Percentiles rank a stretch among this genome's conserved stretches.
Evolutionary conservation across 2,888 invertebrate genomes (phyloP).

Genomic region (Drosophila parthenogenetica): DNA sequence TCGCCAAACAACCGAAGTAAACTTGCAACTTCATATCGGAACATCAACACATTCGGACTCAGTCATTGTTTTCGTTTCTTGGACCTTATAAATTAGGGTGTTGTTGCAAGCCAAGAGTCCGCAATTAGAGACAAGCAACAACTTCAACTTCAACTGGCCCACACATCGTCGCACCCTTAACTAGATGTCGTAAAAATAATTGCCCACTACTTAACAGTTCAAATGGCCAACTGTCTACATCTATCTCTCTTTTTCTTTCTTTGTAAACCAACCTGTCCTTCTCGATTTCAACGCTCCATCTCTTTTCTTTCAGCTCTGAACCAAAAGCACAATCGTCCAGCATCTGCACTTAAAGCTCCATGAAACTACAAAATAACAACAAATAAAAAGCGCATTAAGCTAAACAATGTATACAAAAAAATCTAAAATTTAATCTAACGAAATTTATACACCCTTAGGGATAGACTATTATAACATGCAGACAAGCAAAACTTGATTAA

Average conservation of each 20-base stretch:
- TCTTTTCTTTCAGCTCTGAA: slow-evolving; percentile 31
- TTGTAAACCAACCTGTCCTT: not conserved
- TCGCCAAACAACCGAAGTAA: slow-evolving; percentile 11
- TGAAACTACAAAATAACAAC: slow-evolving; percentile 58
- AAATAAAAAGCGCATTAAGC: slow-evolving; percentile 46
- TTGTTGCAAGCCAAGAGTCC: slow-evolving; percentile 49
- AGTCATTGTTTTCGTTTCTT: slow-evolving; percentile 52
- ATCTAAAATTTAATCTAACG: slow-evolving; percentile 1
- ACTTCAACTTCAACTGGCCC: slow-evolving; percentile 59
- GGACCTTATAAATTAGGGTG: slow-evolving; percentile 53
- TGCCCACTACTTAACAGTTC: slow-evolving; percentile 78
- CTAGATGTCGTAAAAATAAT: slow-evolving; percentile 81
- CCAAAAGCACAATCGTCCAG: slow-evolving; percentile 41
- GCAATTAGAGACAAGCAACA: slow-evolving; percentile 73
- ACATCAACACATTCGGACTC: slow-evolving; percentile 68
- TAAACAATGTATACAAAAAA: slow-evolving; percentile 19
- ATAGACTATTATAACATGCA: not conserved
- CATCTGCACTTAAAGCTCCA: slow-evolving; percentile 65
- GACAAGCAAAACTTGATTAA: not conserved
- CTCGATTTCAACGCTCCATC: slow-evolving; percentile 16
- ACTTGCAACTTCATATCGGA: slow-evolving; percentile 69
- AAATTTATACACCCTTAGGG: slow-evolving; percentile 33
- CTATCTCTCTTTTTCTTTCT: slow-evolving; percentile 1
- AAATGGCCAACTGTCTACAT: slow-evolving; percentile 58
- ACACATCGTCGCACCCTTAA: slow-evolving; percentile 69